Base-by-base conservation (phyloP, 2,113 vertebrate species). In the Caranx ignobilis region DNA sequence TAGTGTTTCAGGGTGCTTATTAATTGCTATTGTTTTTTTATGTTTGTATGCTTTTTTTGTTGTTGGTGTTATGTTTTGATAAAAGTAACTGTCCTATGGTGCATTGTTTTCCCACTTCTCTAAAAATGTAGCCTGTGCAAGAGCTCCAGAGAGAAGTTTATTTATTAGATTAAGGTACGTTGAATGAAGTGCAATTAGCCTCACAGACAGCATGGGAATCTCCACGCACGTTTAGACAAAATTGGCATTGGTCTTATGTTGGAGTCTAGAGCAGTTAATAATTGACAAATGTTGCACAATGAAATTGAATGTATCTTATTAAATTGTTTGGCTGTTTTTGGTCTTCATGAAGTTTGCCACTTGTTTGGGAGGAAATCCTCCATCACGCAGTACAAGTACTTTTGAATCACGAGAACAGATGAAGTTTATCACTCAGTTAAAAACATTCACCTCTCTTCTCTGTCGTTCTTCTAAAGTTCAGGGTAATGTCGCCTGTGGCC, bases 261-360 rank as follows among this genome's bases (percentile, higher is more conserved):
- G 85, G 85, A 90, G 78, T 78, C 66, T 62, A 82, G 82, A 87
- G 82, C 87, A 84, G 81, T 84, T 84, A 87, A 85, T 84, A 89
- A 90, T 89, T 82, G 92, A 91, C 84, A 94, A 91, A 94, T 89
- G 89, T 95, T 95, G 95, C 95, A 96, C 95, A 95, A 88, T 93
- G 91, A 94, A 94, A 94, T 88, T 96, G 95, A 96, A 96, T 96
- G 95, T 95, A 95, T 95, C 93, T 94, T 90, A 95, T 94, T 95
- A 94, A 95, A 95, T 83, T 82, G 87, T 91, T 91, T 92, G 90
- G 82, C 87, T 91, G 88, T 90, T 86, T 76, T 16, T 81, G 82
- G 74, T 86, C 77, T 77, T 62, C 35, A 5, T 91, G 88, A 84
- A 82, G 70, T 78, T 84, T 85, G 71, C 52, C 21, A 72, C 37